phyloP scores from a whole-genome alignment of 92 coral and sea anemone species.

The Parazoanthus swiftii region DNA sequence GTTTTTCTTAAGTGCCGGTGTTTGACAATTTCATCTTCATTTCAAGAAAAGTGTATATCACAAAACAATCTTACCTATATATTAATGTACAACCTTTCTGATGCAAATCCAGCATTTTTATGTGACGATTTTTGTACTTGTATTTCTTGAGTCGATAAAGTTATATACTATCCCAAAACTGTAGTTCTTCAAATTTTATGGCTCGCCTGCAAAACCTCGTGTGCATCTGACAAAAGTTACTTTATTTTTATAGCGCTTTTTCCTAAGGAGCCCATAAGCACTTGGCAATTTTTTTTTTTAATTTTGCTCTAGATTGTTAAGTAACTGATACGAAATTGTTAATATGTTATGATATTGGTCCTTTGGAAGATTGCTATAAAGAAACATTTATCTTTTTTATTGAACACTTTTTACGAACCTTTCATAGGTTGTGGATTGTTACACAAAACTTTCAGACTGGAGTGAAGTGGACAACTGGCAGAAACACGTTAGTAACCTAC shows the following conservation, averaged over 20 bases:
- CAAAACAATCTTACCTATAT: too few species aligned
- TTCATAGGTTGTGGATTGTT: constrained; percentile 81
- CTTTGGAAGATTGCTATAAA: neutral
- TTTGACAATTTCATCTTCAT: neutral
- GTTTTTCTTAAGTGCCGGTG: neutral
- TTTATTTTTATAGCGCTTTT: too few species aligned
- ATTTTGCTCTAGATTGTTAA: too few species aligned
- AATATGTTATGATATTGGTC: too few species aligned
- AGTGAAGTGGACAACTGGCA: constrained; percentile 94
- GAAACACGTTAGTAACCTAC: constrained; percentile 69
- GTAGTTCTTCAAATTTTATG: neutral
- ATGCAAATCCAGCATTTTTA: too few species aligned
- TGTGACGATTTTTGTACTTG: too few species aligned
- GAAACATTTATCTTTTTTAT: neutral
- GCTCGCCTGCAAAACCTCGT: neutral
- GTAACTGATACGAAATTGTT: neutral
- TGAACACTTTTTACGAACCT: neutral
- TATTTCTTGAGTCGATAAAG: too few species aligned
- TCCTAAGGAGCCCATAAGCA: too few species aligned
- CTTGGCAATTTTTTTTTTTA: too few species aligned
- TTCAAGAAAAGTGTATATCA: neutral
- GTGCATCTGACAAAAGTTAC: neutral
- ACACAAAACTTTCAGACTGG: constrained; percentile 90
- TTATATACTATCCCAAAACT: too few species aligned
- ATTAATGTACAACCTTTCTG: too few species aligned